These are phyloP conservation scores for Caenorhabditis doughertyi DNA, from an alignment of 2,888 invertebrate genomes.

Conservation along the genomic window DNA sequence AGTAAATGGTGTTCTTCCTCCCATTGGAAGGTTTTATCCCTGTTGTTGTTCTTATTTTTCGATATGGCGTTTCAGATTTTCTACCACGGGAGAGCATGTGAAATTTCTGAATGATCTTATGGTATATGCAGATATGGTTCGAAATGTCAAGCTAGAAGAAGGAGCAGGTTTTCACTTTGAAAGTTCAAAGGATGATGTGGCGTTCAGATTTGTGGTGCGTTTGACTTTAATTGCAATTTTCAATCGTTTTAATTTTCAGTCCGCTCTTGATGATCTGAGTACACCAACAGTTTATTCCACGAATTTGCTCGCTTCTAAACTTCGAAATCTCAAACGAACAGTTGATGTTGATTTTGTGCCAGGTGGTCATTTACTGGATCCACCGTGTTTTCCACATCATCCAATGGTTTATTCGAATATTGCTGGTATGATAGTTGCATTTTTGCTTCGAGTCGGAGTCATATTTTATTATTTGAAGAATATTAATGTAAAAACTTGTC, in stretches of 20 bases:
- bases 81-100: constrained; percentile 10
- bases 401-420: constrained; percentile 39
- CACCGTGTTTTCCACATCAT: constrained; percentile 61
- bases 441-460: too few species aligned
- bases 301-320: not conserved
- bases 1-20: constrained; percentile 24
- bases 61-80: constrained; percentile 6
- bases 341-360: constrained; percentile 50
- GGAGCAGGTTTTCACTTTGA: constrained; percentile 34
- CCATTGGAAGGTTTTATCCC: constrained; percentile 29
- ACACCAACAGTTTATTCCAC: constrained; percentile 32
- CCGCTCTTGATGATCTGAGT: constrained; percentile 55
- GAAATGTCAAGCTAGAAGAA: constrained; percentile 16
- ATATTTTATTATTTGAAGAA: too few species aligned
- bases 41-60: not conserved
- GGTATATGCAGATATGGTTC: constrained; percentile 38
- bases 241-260: constrained; percentile 22
- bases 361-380: constrained; percentile 59
- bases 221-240: not conserved
- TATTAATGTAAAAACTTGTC: too few species aligned
- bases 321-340: constrained; percentile 22
- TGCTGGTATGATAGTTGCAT: constrained; percentile 35
- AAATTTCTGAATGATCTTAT: constrained; percentile 38
- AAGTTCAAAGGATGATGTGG: constrained; percentile 14
- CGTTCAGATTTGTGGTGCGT: constrained; percentile 54